A percentile compares a stretch with the other conserved stretches of the same genome.
These are phyloP conservation scores for Tetragonula clypearis DNA, from an alignment of 1,140 invertebrate species.

Conservation along the genomic window DNA sequence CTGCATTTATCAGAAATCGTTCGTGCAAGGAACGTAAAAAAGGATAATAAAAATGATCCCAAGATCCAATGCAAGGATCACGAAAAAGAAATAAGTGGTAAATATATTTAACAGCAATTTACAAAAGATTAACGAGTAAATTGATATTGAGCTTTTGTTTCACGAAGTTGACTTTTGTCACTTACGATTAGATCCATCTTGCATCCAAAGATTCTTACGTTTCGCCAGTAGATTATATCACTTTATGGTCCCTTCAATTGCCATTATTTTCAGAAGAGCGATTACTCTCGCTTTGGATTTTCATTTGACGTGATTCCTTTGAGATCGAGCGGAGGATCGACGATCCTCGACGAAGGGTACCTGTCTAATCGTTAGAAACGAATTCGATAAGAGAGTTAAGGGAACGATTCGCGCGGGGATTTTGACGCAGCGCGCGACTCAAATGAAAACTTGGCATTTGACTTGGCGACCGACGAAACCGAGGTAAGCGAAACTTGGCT, in stretches of 20 bases:
- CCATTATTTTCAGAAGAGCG: no score
- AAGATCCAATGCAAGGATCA: no score
- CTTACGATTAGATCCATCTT: no score
- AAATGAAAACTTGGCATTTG: constrained; percentile 44
- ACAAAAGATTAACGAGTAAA: no score
- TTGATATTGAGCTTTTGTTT: no score
- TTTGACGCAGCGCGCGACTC: constrained; percentile 4
- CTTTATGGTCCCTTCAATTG: not conserved
- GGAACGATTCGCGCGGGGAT: not conserved
- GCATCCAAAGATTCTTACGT: no score
- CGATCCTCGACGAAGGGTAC: not conserved
- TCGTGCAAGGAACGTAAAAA: no score
- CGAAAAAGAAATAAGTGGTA: no score
- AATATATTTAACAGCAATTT: no score
- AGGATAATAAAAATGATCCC: no score
- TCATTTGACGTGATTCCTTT: not conserved
- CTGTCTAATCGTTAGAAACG: not conserved
- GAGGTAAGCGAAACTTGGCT: constrained; percentile 14
- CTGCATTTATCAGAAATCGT: no score
- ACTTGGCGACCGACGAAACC: constrained; percentile 9
- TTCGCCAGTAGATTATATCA: not conserved
- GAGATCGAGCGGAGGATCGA: not conserved
- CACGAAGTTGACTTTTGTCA: no score
- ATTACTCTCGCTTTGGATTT: not conserved
- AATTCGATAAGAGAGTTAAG: not conserved